Percentiles rank a stretch among this genome's conserved stretches.
Evolutionary conservation across 2,797 vertebrate genomes (phyloP).

Genomic region (Calcarius lapponicus): DNA sequence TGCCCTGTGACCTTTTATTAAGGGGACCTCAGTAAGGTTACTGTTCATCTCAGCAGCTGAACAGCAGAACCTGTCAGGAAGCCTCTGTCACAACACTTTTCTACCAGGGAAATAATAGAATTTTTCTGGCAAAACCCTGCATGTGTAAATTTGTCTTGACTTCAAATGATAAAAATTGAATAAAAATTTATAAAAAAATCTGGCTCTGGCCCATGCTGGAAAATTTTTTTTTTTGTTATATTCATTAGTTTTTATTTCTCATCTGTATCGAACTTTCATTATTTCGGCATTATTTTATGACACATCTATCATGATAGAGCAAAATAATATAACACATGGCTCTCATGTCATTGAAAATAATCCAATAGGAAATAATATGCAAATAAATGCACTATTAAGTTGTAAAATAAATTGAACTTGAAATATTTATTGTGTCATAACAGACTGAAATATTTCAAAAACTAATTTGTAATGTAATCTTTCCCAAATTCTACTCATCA

Average conservation of each 20-base stretch:
- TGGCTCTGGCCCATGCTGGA: not conserved
- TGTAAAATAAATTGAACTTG: slow-evolving; percentile 10
- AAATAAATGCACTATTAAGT: slow-evolving; percentile 7
- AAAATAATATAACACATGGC: not conserved
- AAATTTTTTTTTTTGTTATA: not conserved
- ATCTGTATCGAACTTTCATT: not conserved
- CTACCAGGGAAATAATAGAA: not conserved
- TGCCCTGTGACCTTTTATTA: not conserved
- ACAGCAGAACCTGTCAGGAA: not conserved
- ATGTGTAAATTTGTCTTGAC: not conserved
- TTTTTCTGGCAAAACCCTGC: not conserved
- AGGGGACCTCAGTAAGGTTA: not conserved
- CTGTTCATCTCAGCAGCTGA: not conserved
- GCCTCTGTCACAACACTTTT: not conserved
- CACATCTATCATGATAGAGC: not conserved
- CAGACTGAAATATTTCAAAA: not conserved
- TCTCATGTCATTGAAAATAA: not conserved
- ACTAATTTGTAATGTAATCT: not conserved
- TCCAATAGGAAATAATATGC: not conserved
- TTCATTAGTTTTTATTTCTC: not conserved
- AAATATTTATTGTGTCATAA: not conserved
- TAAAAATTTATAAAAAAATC: not conserved
- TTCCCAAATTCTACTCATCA: not conserved
- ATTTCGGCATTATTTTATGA: slow-evolving; percentile 35
- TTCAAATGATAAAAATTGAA: not conserved